phyloP scores from a whole-genome alignment of 1,140 invertebrate species.

The Pentalonia nigronervosa region DNA sequence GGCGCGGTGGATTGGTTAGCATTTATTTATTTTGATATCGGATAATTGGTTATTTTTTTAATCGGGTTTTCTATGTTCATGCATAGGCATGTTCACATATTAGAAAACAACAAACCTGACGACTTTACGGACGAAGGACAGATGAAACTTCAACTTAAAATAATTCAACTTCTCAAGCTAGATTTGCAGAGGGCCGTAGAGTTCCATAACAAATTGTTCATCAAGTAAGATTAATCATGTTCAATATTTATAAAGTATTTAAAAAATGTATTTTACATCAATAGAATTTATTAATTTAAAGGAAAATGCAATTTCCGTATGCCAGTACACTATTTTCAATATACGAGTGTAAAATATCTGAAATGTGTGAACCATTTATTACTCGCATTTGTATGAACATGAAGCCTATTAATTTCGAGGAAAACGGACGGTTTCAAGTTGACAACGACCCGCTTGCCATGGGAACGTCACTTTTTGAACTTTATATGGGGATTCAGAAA shows the following conservation, averaged over 20 bases:
- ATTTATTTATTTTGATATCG: background rate
- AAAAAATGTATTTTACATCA: background rate
- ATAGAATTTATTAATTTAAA: background rate
- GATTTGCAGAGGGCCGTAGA: constrained; percentile 83
- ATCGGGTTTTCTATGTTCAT: background rate
- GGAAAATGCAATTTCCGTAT: constrained; percentile 54
- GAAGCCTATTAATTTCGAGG: constrained; percentile 70
- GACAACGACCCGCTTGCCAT: constrained; percentile 72
- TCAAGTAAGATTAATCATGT: constrained; percentile 69
- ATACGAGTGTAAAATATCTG: constrained; percentile 67
- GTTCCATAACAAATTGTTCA: constrained; percentile 82
- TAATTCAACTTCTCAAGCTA: constrained; percentile 80
- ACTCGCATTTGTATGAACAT: constrained; percentile 76
- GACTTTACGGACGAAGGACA: constrained; percentile 69
- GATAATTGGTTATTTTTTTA: background rate
- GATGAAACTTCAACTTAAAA: constrained; percentile 79
- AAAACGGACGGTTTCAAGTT: constrained; percentile 64
- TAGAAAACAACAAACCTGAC: constrained; percentile 73
- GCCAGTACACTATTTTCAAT: constrained; percentile 34
- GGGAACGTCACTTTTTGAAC: constrained; percentile 88
- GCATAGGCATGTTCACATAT: constrained; percentile 73
- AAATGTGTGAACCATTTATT: constrained; percentile 75
- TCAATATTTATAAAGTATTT: background rate
- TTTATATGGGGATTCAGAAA: constrained; percentile 87
- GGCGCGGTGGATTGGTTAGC: constrained; percentile 76